Evolutionary conservation across 2,113 vertebrate genomes (phyloP), one percentile per base, ranked within the genome.

Genomic region (Silurus asotus): DNA sequence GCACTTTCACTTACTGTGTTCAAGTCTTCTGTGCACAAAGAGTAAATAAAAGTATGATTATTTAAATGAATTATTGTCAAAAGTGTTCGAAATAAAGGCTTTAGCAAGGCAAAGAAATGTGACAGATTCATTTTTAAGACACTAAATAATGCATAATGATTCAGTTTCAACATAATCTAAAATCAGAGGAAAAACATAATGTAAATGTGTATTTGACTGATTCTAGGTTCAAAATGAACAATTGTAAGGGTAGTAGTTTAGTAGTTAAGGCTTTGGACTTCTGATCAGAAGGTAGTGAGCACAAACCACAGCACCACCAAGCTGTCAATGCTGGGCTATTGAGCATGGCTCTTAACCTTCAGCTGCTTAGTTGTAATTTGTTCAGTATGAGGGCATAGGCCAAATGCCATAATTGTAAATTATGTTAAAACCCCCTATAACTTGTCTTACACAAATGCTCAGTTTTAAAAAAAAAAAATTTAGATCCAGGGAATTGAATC

Each of bases 1-100:
- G 94, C 92, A 80, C 94, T 95, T 88, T 96, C 96, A 0, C 92
- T 94, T 87, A 96, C 96, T 55, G 91, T 89, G 4, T 96, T 96
- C 82, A 88, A 90, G 84, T 95, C 96, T 37, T 92, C 97, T 98
- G 91, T 5, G 20, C 23, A 89, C 58, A 79, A n/a, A 90, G 79
- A 79, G 5, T 28, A 88, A 87, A 23, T n/a, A 80, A 79, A 55
- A 48, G 58, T 7, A 51, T 28, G 1, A 28, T 59, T 25, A 45
- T 20, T 80, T 78, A 78, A 64, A 51, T 56, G 2, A 62, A 53
- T 6, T 0, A 56, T 14, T 28, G 23, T 58, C 58, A 58, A 78
- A 58, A 8, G 25, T 28, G 37, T 19, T 59, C 48, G 17, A 61
- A 80, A 13, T 23, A 10, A 37, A 37, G 37, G 37, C 37, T 37